phyloP scores from a whole-genome alignment of 2,797 vertebrate genomes.

The Eleutherodactylus coqui region DNA sequence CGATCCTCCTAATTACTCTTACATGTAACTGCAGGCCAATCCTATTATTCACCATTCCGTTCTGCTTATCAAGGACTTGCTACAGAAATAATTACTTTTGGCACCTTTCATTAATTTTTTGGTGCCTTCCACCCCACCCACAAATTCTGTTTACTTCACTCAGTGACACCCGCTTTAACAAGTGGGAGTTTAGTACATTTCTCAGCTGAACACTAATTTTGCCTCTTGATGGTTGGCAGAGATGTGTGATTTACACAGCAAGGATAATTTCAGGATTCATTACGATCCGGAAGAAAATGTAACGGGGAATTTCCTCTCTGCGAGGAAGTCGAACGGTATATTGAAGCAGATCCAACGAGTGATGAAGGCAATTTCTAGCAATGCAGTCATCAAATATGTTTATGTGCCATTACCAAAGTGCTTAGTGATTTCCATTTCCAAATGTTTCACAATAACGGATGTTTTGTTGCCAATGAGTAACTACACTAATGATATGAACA shows the following conservation, averaged over 20 bases:
- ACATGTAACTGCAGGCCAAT: constrained; percentile 31
- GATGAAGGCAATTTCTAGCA: constrained; percentile 24
- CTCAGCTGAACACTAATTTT: constrained; percentile 26
- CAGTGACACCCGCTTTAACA: background rate
- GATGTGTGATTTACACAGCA: constrained; percentile 41
- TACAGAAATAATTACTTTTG: constrained; percentile 39
- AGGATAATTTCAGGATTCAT: constrained; percentile 45
- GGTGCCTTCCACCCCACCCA: background rate
- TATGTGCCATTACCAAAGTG: constrained; percentile 33
- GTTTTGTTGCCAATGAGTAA: constrained; percentile 10
- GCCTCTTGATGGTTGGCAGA: constrained; percentile 28
- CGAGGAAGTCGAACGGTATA: constrained; percentile 10
- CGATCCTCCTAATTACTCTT: constrained; percentile 10
- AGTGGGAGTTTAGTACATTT: constrained; percentile 5
- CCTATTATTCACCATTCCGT: constrained; percentile 12
- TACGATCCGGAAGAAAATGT: constrained; percentile 11
- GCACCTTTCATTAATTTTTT: constrained; percentile 25
- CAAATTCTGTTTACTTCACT: constrained; percentile 29
- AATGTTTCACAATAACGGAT: constrained; percentile 29
- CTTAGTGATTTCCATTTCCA: constrained; percentile 13
- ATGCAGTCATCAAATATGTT: constrained; percentile 12
- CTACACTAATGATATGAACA: background rate
- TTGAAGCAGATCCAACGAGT: constrained; percentile 13
- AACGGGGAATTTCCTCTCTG: constrained; percentile 24
- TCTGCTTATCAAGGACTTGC: constrained; percentile 2